Percentiles rank a stretch among this genome's conserved stretches.
phyloP scores from a whole-genome alignment of 2,888 invertebrate species.

The Megaustenia siamemsis region DNA sequence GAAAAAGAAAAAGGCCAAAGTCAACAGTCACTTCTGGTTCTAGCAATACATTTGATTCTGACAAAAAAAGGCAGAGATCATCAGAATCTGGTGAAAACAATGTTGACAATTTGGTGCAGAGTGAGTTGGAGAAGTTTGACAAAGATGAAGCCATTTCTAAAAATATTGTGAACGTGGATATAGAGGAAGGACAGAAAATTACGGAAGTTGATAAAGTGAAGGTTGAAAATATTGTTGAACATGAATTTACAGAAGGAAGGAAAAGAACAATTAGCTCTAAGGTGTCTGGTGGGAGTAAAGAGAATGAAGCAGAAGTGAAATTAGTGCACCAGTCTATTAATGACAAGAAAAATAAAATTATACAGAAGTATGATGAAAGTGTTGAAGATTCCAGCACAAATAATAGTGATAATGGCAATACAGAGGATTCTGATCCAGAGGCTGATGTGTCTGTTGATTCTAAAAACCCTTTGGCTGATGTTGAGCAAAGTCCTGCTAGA shows the following conservation, averaged over 20 bases:
- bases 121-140: neutral
- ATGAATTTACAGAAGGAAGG: neutral
- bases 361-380: neutral
- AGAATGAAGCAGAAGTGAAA: neutral
- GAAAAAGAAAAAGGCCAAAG: conserved; percentile 41
- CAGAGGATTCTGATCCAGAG: neutral
- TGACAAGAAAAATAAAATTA: neutral
- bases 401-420: neutral
- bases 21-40: conserved; percentile 3
- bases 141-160: neutral
- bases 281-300: neutral
- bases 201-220: neutral
- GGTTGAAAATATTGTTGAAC: neutral
- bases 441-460: neutral
- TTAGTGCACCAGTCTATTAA: neutral
- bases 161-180: neutral
- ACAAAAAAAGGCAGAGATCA: conserved; percentile 29
- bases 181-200: neutral
- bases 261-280: neutral
- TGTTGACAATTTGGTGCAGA: conserved; percentile 26
- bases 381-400: neutral
- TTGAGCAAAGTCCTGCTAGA: neutral
- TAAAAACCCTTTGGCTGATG: neutral
- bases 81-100: conserved; percentile 30
- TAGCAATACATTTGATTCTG: neutral